Percentiles rank a stretch among this genome's conserved stretches.
Conservation (phyloP, 2,113 vertebrate species). For the Catharus bicknelli region DNA sequence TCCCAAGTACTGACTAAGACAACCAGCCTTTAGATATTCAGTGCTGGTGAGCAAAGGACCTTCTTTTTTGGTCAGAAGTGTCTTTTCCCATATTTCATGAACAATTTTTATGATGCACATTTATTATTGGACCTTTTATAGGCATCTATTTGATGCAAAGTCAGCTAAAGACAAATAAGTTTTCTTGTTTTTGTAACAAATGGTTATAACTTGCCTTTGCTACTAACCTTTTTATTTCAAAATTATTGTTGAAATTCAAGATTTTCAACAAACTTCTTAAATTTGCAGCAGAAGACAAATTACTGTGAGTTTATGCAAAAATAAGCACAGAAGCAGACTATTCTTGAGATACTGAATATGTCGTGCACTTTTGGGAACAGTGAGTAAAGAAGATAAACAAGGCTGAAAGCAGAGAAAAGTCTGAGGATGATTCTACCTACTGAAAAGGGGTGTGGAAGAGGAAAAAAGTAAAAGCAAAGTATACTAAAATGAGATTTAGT, state of each 20-base stretch:
- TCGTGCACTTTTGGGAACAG: neutral
- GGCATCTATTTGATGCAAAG: neutral
- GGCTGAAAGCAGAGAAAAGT: neutral
- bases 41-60: neutral
- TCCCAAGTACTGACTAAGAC: neutral
- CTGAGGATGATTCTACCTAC: neutral
- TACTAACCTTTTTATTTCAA: neutral
- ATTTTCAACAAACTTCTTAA: neutral
- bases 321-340: neutral
- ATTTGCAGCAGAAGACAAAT: neutral
- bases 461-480: neutral
- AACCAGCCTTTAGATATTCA: neutral
- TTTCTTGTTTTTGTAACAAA: neutral
- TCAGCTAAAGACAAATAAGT: neutral
- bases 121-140: neutral
- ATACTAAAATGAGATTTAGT: neutral
- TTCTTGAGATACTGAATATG: neutral
- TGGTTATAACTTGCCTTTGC: neutral
- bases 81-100: neutral
- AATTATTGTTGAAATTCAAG: neutral
- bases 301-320: neutral
- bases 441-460: neutral
- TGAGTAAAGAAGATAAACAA: neutral
- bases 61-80: neutral
- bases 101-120: neutral